Conservation (phyloP, 2,888 invertebrate genomes). For the Xanthorhoe designata region DNA sequence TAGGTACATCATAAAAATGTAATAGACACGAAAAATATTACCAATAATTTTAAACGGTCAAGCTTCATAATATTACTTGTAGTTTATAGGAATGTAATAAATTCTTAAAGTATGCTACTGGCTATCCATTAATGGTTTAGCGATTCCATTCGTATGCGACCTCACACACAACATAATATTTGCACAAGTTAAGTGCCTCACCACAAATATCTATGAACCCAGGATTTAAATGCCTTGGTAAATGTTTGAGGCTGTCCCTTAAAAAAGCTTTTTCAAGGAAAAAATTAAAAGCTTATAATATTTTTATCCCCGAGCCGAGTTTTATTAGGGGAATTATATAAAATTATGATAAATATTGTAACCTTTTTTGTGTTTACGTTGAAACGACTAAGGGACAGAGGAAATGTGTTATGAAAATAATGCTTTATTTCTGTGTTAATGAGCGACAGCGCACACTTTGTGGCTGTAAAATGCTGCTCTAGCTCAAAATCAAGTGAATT, state of each 20-base stretch:
- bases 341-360: conserved; percentile 24
- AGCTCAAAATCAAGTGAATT: not conserved
- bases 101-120: conserved; percentile 12
- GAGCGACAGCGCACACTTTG: not conserved
- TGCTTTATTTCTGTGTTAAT: conserved; percentile 13
- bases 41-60: not conserved
- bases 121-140: conserved; percentile 15
- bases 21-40: no score
- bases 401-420: conserved; percentile 17
- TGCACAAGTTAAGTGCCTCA: conserved; percentile 27
- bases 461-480: not conserved
- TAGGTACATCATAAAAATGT: no score
- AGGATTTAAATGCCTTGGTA: conserved; percentile 26
- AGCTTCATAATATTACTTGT: not conserved
- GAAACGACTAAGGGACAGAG: conserved; percentile 2
- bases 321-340: conserved; percentile 23
- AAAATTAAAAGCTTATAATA: conserved; percentile 26
- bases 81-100: conserved; percentile 6
- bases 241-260: conserved; percentile 21
- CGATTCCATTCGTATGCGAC: conserved; percentile 52
- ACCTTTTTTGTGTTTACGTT: conserved; percentile 19
- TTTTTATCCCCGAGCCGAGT: conserved; percentile 14
- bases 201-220: conserved; percentile 16
- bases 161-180: conserved; percentile 33
- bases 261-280: conserved; percentile 16